phyloP scores from a whole-genome alignment of 2,113 vertebrate species.

The Myiozetetes cayanensis region DNA sequence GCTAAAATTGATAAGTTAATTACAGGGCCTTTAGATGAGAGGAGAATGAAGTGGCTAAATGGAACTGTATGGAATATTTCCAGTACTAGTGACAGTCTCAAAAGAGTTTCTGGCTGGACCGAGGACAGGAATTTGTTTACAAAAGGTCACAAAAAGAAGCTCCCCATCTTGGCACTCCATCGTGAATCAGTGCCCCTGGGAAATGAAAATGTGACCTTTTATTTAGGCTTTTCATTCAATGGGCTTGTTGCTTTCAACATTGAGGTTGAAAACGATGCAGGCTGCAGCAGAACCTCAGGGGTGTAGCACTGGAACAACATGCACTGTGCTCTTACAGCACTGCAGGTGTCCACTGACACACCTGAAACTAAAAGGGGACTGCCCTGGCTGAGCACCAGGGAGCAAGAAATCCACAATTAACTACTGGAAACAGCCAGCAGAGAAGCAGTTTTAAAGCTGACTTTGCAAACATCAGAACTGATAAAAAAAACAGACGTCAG shows the following conservation, averaged over 20 bases:
- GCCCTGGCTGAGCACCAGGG: not conserved
- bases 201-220: constrained; percentile 77
- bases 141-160: constrained; percentile 52
- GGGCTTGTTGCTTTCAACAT: constrained; percentile 73
- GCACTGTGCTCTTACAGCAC: not conserved
- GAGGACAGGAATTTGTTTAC: constrained; percentile 75
- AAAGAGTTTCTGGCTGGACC: constrained; percentile 79
- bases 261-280: not conserved
- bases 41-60: constrained; percentile 75
- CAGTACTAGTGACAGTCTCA: constrained; percentile 58
- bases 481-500: not conserved
- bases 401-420: not conserved
- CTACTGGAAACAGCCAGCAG: not conserved
- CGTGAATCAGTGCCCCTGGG: constrained; percentile 68
- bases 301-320: not conserved
- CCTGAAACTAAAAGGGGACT: not conserved
- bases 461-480: not conserved
- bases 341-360: not conserved
- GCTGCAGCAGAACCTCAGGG: not conserved
- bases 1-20: constrained; percentile 73
- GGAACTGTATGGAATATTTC: constrained; percentile 71
- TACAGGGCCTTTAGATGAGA: constrained; percentile 68
- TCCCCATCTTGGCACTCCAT: constrained; percentile 66
- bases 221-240: constrained; percentile 68
- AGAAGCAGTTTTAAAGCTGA: not conserved